These are phyloP conservation scores for Antechinus flavipes DNA, from an alignment of 2,113 vertebrate genomes.

Conservation along the genomic window DNA sequence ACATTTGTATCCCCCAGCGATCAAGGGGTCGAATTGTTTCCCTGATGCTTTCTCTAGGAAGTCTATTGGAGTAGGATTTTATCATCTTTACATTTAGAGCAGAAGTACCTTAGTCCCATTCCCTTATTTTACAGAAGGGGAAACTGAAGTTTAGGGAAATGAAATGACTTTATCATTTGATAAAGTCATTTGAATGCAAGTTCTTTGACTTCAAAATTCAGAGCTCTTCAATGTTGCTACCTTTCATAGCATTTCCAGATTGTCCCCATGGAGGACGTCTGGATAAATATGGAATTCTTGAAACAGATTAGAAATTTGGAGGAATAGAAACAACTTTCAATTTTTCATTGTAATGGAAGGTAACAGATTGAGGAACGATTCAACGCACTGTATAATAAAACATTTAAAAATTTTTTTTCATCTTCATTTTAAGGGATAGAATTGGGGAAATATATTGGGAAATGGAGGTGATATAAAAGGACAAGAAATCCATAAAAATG, in stretches of 20 bases:
- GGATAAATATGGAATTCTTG: neutral
- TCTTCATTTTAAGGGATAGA: neutral
- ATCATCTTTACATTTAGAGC: neutral
- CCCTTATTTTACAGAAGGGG: neutral
- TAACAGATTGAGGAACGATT: neutral
- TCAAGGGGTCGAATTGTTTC: conserved; percentile 10
- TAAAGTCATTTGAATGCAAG: neutral
- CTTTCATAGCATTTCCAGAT: neutral
- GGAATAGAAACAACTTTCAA: neutral
- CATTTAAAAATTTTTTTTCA: neutral
- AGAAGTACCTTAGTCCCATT: neutral
- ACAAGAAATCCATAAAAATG: neutral
- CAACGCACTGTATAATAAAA: neutral
- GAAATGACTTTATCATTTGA: neutral
- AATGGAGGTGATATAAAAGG: neutral
- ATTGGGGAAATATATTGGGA: neutral
- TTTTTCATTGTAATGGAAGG: neutral
- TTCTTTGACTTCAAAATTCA: neutral
- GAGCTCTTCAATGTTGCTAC: neutral
- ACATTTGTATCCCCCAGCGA: neutral
- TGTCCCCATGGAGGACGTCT: neutral
- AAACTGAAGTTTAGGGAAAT: neutral
- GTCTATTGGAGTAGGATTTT: neutral
- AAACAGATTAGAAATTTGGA: neutral
- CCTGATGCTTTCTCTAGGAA: neutral